A percentile compares a stretch with the other conserved stretches of the same genome.
phyloP scores from a whole-genome alignment of 2,113 vertebrate genomes.

The Anseranas semipalmata region DNA sequence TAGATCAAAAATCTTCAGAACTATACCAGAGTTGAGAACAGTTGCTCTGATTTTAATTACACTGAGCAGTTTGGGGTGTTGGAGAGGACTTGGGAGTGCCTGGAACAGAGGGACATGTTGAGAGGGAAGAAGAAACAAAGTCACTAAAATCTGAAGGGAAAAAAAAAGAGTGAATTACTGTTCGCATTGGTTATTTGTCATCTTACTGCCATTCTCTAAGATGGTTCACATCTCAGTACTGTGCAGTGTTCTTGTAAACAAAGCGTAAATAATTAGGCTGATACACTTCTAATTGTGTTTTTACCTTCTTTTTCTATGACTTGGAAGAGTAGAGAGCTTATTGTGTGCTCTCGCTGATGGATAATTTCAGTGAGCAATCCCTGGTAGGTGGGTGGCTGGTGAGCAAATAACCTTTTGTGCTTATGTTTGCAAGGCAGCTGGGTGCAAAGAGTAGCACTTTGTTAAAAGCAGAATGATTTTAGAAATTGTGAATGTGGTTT shows the following conservation, averaged over 20 bases:
- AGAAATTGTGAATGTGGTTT: neutral
- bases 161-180: neutral
- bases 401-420: neutral
- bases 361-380: neutral
- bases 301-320: neutral
- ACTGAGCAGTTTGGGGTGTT: neutral
- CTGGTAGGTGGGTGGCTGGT: neutral
- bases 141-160: neutral
- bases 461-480: neutral
- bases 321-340: neutral
- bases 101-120: neutral
- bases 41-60: neutral
- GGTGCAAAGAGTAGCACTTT: neutral
- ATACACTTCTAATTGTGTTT: neutral
- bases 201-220: neutral
- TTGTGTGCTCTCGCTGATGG: neutral
- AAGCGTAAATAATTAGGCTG: neutral
- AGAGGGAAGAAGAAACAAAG: neutral
- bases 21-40: neutral
- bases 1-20: neutral
- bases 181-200: neutral
- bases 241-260: neutral
- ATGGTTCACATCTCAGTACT: fast-evolving
- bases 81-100: neutral
- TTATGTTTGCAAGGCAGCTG: neutral